A percentile compares a stretch with the other conserved stretches of the same genome.
Conservation (phyloP, 53 echinoderm and acorn worm species). For the Temnopleurus reevesii region DNA sequence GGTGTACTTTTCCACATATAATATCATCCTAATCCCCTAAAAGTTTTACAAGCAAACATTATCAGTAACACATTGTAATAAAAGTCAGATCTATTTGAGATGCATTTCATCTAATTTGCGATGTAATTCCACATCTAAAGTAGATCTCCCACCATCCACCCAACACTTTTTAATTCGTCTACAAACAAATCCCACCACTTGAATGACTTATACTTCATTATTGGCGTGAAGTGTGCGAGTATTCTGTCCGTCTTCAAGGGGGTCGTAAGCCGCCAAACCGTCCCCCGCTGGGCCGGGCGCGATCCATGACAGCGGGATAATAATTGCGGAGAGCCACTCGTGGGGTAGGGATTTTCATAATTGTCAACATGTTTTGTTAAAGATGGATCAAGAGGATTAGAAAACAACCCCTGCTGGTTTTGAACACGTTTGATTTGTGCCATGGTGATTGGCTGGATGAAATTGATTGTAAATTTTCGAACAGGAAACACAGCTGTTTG, state of each 20-base stretch:
- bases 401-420: slow-evolving; percentile 39
- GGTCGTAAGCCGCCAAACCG: neutral
- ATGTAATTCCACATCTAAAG: neutral
- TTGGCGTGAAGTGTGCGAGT: slow-evolving; percentile 14
- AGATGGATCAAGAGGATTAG: slow-evolving; percentile 10
- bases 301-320: neutral
- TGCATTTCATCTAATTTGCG: too few species aligned
- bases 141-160: neutral
- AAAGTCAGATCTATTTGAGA: too few species aligned
- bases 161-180: neutral
- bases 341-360: neutral
- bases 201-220: neutral
- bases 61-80: too few species aligned
- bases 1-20: too few species aligned
- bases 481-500: neutral
- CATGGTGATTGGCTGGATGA: neutral
- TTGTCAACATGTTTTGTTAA: neutral
- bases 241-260: neutral
- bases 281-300: slow-evolving; percentile 14
- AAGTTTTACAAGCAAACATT: neutral
- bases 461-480: neutral
- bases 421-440: neutral
- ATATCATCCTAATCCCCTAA: neutral
- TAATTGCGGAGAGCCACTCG: neutral
- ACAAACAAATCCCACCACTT: neutral